phyloP scores from a whole-genome alignment of 2,888 invertebrate species.

The Frankliniella intonsa region DNA sequence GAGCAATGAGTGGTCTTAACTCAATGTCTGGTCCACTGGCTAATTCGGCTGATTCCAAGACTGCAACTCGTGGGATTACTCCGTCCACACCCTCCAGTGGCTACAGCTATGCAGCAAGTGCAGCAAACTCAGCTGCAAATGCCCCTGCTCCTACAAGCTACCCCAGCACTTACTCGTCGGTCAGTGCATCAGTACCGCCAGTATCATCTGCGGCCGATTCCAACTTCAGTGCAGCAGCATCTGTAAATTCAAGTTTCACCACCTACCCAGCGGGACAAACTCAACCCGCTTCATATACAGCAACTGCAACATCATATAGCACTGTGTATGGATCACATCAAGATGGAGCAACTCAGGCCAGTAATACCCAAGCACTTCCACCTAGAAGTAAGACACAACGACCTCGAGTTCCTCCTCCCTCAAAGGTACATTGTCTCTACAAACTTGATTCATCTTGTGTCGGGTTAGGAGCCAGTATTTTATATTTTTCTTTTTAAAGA shows the following conservation, averaged over 20 bases:
- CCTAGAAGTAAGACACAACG: conserved; percentile 61
- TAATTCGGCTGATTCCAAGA: conserved; percentile 27
- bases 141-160: neutral
- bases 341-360: conserved; percentile 32
- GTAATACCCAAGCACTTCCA: conserved; percentile 39
- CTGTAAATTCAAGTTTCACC: conserved; percentile 33
- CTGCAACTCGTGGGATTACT: conserved; percentile 31
- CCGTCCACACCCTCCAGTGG: conserved; percentile 35
- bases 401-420: conserved; percentile 76
- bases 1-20: neutral
- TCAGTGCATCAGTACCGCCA: neutral
- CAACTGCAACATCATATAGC: neutral
- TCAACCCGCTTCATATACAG: conserved; percentile 32
- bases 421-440: conserved; percentile 56
- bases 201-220: neutral
- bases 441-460: too few species aligned
- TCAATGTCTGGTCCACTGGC: conserved; percentile 29
- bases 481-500: conserved; percentile 52
- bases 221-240: neutral
- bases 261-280: conserved; percentile 35
- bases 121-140: neutral
- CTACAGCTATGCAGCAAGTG: conserved; percentile 20
- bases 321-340: conserved; percentile 30
- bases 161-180: neutral
- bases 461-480: neutral